These are phyloP conservation scores for Hirudo medicinalis DNA, from an alignment of 1,140 invertebrate genomes.

Conservation along the genomic window DNA sequence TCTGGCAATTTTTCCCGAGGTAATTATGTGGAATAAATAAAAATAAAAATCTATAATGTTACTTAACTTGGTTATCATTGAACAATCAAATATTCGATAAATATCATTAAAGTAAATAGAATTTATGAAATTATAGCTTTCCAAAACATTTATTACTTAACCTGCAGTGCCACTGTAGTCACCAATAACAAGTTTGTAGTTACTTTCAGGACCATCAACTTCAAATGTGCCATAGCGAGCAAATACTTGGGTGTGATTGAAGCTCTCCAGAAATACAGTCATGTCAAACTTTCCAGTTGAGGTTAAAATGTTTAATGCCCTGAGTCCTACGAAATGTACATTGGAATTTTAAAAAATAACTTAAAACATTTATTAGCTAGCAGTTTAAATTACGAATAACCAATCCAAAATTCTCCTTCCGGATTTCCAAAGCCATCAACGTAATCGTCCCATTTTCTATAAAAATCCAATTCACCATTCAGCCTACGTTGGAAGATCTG, in stretches of 20 bases:
- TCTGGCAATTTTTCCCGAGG: too few relatives aligned
- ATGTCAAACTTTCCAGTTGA: neutral
- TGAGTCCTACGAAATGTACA: too few relatives aligned
- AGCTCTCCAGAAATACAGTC: neutral
- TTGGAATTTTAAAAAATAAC: too few relatives aligned
- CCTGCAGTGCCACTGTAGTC: slow-evolving; percentile 1
- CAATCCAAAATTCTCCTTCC: slow-evolving; percentile 51
- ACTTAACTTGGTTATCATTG: neutral
- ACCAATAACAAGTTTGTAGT: neutral
- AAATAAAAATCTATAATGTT: too few relatives aligned
- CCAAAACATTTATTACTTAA: neutral
- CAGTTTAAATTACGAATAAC: neutral
- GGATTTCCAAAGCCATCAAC: slow-evolving; percentile 52
- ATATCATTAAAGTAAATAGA: too few relatives aligned
- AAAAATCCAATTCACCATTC: slow-evolving; percentile 52
- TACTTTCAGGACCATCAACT: neutral
- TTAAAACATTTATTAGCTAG: too few relatives aligned
- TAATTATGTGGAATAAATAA: too few relatives aligned
- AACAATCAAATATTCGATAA: too few relatives aligned
- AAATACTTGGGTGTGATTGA: neutral
- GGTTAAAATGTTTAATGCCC: neutral
- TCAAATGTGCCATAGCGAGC: neutral
- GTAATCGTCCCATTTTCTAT: slow-evolving; percentile 52
- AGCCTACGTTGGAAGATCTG: slow-evolving; percentile 49
- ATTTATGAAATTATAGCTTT: too few relatives aligned